Evolutionary conservation across 2,113 vertebrate genomes (phyloP).

Genomic region (Gymnobelideus leadbeateri): DNA sequence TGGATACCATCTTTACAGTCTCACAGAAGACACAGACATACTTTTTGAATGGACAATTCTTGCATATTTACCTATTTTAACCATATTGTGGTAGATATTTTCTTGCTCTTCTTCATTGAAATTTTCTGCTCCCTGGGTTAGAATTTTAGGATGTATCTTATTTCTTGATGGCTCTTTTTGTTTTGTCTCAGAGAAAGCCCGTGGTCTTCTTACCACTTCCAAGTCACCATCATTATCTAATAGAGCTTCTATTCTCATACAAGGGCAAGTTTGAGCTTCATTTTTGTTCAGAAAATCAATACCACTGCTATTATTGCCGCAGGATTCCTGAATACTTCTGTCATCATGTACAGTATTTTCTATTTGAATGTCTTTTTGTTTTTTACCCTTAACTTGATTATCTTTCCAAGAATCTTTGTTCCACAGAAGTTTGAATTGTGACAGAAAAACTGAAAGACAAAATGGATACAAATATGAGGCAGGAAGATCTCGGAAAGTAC

Average conservation of each 20-base stretch:
- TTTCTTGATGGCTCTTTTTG: constrained; percentile 71
- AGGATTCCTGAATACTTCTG: not conserved
- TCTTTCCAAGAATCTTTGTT: constrained; percentile 64
- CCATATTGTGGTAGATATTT: constrained; percentile 51
- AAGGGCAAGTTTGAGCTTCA: not conserved
- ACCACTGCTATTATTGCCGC: constrained; percentile 1
- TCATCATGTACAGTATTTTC: not conserved
- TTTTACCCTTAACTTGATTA: constrained; percentile 11
- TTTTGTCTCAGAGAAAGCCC: constrained; percentile 54
- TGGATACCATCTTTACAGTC: not conserved
- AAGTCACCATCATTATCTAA: constrained; percentile 95
- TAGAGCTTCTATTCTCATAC: constrained; percentile 55
- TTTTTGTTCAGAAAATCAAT: not conserved
- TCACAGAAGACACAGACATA: not conserved
- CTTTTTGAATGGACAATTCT: not conserved
- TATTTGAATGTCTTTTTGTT: constrained; percentile 3
- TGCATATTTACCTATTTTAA: constrained; percentile 87
- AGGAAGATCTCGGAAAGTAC: not conserved
- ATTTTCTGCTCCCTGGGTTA: constrained; percentile 83
- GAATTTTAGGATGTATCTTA: constrained; percentile 86
- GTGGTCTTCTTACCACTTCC: constrained; percentile 87
- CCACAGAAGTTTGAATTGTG: constrained; percentile 89
- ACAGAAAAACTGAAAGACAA: constrained; percentile 90
- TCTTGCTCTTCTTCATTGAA: constrained; percentile 69
- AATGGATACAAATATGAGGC: too few species aligned